Percentiles rank a stretch among this genome's conserved stretches.
Evolutionary conservation across 2,888 invertebrate species (phyloP).

Genomic region (Penaeus monodon): DNA sequence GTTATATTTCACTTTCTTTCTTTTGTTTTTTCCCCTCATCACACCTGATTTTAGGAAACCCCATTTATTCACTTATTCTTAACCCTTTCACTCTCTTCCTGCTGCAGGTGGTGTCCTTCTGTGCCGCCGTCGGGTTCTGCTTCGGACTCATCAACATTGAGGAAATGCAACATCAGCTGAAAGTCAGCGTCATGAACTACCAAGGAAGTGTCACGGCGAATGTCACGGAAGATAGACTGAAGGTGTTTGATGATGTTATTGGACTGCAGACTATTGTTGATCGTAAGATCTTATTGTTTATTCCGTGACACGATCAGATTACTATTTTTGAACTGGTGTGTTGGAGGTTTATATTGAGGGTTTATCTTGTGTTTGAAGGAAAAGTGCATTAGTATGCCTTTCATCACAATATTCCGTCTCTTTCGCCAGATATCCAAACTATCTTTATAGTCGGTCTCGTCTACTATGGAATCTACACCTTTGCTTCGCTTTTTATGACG

Average conservation of each 20-base stretch:
- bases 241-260: constrained; percentile 43
- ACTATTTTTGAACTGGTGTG: not conserved
- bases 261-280: constrained; percentile 31
- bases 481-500: constrained; percentile 61
- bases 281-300: constrained; percentile 16
- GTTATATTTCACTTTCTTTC: not conserved
- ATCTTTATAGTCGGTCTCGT: constrained; percentile 48
- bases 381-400: too few relatives aligned
- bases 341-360: too few relatives aligned
- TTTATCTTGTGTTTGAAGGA: too few relatives aligned
- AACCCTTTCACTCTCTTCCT: not conserved
- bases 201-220: constrained; percentile 9
- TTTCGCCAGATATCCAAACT: constrained; percentile 21
- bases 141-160: constrained; percentile 62
- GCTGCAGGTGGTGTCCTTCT: constrained; percentile 50
- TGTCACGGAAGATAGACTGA: constrained; percentile 34
- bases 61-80: not conserved
- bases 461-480: constrained; percentile 63
- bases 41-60: not conserved
- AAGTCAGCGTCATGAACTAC: constrained; percentile 14
- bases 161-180: constrained; percentile 22
- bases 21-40: not conserved
- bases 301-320: not conserved
- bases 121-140: constrained; percentile 51
- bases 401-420: not conserved